phyloP scores from a whole-genome alignment of 2,797 vertebrate species.

The Simalia tracyae region DNA sequence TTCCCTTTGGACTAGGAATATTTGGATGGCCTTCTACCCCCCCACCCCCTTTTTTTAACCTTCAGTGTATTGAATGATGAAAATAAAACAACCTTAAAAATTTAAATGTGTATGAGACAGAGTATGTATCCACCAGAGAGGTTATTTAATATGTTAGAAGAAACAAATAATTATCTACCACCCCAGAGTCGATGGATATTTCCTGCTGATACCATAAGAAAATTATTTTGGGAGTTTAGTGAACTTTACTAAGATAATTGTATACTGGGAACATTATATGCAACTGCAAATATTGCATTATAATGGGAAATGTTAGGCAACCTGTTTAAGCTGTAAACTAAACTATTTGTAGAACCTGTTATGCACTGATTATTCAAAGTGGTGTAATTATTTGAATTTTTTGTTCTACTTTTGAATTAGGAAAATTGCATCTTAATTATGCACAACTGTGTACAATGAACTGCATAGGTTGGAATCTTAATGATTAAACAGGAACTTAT shows the following conservation, averaged over 20 bases:
- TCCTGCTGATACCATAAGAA: neutral
- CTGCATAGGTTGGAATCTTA: neutral
- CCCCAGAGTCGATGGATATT: neutral
- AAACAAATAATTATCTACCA: neutral
- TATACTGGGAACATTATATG: neutral
- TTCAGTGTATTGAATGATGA: neutral
- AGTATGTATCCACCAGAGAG: neutral
- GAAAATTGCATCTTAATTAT: constrained; percentile 15
- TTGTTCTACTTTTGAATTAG: constrained; percentile 15
- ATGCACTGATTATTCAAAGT: constrained; percentile 21
- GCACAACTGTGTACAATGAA: neutral
- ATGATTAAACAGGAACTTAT: neutral
- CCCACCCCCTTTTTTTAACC: neutral
- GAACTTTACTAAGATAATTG: constrained; percentile 18
- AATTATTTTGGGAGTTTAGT: constrained; percentile 2
- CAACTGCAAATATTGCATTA: neutral
- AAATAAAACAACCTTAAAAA: neutral
- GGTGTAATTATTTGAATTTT: constrained; percentile 24
- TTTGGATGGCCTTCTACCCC: neutral
- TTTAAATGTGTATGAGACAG: too few relatives aligned
- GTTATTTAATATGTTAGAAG: neutral
- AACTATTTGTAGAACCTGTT: constrained; percentile 12
- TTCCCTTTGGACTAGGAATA: neutral
- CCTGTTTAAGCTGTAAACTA: constrained; percentile 8
- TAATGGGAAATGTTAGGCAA: constrained; percentile 2